These are phyloP conservation scores for Tylochromis polylepis DNA, from an alignment of 2,113 vertebrate genomes.

Conservation along the genomic window DNA sequence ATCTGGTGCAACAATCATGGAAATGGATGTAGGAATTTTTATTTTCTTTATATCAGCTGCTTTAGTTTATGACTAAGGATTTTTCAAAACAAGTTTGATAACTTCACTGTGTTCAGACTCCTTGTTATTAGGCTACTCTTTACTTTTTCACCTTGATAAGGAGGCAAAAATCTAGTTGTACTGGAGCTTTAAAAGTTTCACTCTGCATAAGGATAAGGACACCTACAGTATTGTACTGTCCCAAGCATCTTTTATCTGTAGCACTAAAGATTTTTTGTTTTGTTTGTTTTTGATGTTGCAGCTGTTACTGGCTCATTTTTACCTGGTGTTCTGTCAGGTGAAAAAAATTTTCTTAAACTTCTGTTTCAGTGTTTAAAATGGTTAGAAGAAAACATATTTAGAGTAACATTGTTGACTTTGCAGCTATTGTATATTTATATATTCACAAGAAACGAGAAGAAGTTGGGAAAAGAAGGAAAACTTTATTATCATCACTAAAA, in stretches of 20 bases:
- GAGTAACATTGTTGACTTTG: not conserved
- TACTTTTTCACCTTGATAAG: not conserved
- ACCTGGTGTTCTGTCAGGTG: not conserved
- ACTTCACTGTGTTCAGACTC: not conserved
- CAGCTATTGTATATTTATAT: not conserved
- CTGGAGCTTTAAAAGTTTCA: not conserved
- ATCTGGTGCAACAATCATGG: not conserved
- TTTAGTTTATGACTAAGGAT: not conserved
- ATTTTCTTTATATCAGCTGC: not conserved
- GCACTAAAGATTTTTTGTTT: not conserved
- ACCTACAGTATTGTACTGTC: not conserved
- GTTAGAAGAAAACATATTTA: not conserved
- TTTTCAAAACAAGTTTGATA: not conserved
- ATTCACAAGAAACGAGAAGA: not conserved
- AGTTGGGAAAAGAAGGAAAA: not conserved
- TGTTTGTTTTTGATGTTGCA: not conserved
- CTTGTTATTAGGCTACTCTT: not conserved
- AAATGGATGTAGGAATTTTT: not conserved
- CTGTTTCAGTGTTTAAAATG: not conserved
- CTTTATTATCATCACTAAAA: not conserved
- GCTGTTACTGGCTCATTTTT: not conserved
- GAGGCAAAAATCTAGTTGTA: not conserved
- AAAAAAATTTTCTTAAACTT: not conserved
- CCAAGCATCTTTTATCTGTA: not conserved
- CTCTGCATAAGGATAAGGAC: not conserved